These are phyloP conservation scores for Nomada ferruginata DNA, from an alignment of 2,888 invertebrate species.

Conservation along the genomic window DNA sequence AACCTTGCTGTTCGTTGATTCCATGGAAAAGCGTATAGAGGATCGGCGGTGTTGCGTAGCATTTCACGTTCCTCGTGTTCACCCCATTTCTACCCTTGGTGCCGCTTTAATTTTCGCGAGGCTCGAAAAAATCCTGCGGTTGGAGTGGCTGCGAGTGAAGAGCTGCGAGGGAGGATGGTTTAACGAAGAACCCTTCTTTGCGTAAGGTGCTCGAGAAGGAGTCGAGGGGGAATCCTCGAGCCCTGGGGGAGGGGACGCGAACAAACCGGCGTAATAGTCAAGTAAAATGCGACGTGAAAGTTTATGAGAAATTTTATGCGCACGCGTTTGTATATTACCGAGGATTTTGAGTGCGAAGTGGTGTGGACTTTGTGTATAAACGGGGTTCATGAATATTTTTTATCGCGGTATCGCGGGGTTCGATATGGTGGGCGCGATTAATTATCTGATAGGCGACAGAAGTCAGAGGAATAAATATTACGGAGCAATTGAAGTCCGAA, in stretches of 20 bases:
- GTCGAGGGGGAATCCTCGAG: conserved; percentile 34
- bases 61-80: not conserved
- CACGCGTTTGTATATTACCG: conserved; percentile 1
- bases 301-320: conserved; percentile 8
- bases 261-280: conserved; percentile 34
- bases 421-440: too few species aligned
- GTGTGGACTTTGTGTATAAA: not conserved
- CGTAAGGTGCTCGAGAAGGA: conserved; percentile 42
- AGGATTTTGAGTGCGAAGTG: not conserved
- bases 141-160: conserved; percentile 26
- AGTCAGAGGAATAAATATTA: too few species aligned
- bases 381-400: not conserved
- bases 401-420: not conserved
- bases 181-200: conserved; percentile 54
- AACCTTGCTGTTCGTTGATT: not conserved
- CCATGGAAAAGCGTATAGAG: too few species aligned
- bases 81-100: not conserved
- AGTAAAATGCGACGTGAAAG: conserved; percentile 3
- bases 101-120: conserved; percentile 17
- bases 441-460: too few species aligned
- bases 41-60: not conserved
- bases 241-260: conserved; percentile 9
- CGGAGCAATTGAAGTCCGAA: too few species aligned
- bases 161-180: conserved; percentile 31
- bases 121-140: conserved; percentile 17